phyloP scores from a whole-genome alignment of 2,797 vertebrate genomes.

The Intellagama lesueurii region DNA sequence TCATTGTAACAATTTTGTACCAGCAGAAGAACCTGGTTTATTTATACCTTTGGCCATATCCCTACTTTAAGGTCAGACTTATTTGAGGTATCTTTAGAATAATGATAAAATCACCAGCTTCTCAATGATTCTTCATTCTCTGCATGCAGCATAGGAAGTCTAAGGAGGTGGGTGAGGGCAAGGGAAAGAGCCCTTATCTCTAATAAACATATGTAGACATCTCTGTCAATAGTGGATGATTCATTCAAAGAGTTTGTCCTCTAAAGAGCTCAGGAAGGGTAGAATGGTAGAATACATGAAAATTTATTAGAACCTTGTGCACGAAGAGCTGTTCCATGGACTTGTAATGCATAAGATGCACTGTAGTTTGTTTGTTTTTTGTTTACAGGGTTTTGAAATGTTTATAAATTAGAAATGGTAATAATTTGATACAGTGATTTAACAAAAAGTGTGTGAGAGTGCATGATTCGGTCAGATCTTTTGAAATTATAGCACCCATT shows the following conservation, averaged over 20 bases:
- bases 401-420: not conserved
- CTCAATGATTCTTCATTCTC: not conserved
- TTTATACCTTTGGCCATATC: fast-evolving
- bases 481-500: not conserved
- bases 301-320: slow-evolving; percentile 44
- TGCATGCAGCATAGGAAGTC: slow-evolving; percentile 16
- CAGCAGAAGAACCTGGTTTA: not conserved
- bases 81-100: not conserved
- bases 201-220: slow-evolving; percentile 43
- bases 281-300: slow-evolving; percentile 37
- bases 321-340: slow-evolving; percentile 11
- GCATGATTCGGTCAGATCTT: not conserved
- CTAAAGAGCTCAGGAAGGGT: slow-evolving; percentile 39
- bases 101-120: not conserved
- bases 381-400: not conserved
- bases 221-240: slow-evolving; percentile 52
- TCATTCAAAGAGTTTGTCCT: slow-evolving; percentile 52
- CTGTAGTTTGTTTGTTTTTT: not conserved
- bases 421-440: not conserved
- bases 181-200: slow-evolving; percentile 54
- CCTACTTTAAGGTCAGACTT: not conserved
- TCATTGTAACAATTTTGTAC: not conserved
- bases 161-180: not conserved
- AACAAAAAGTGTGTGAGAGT: not conserved
- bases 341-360: slow-evolving; percentile 17